phyloP scores from a whole-genome alignment of 2,113 vertebrate species.

The Takifugu flavidus region DNA sequence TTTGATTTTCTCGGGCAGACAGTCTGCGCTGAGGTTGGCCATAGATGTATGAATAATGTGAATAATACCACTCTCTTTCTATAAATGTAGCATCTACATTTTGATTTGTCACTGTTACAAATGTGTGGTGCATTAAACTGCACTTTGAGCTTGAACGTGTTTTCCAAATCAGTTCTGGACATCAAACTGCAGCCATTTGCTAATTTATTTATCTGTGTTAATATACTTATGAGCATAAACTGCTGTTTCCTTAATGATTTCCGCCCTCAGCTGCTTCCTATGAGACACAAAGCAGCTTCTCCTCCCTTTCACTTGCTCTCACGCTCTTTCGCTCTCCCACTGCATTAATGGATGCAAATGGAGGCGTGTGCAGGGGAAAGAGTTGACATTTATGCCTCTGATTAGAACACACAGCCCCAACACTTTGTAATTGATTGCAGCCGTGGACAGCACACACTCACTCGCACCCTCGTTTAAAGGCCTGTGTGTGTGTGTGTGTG shows the following conservation, averaged over 20 bases:
- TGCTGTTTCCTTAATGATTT: background rate
- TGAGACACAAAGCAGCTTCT: slow-evolving; percentile 29
- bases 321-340: slow-evolving; percentile 41
- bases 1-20: no score
- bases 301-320: slow-evolving; percentile 34
- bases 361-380: slow-evolving; percentile 60
- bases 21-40: no score
- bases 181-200: no score
- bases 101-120: no score
- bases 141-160: no score
- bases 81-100: no score
- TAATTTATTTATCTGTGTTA: background rate
- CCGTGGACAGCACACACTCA: slow-evolving; percentile 52
- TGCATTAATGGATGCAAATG: slow-evolving; percentile 71
- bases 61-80: no score
- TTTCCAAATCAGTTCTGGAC: no score
- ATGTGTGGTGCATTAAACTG: no score
- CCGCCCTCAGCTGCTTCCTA: slow-evolving; percentile 28
- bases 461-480: slow-evolving; percentile 45
- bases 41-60: no score
- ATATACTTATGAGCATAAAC: background rate
- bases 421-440: slow-evolving; percentile 70
- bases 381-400: slow-evolving; percentile 75
- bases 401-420: slow-evolving; percentile 68
- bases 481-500: slow-evolving; percentile 36